Conservation (phyloP, 2,888 invertebrate genomes). For the Cheilosia vernalis region DNA sequence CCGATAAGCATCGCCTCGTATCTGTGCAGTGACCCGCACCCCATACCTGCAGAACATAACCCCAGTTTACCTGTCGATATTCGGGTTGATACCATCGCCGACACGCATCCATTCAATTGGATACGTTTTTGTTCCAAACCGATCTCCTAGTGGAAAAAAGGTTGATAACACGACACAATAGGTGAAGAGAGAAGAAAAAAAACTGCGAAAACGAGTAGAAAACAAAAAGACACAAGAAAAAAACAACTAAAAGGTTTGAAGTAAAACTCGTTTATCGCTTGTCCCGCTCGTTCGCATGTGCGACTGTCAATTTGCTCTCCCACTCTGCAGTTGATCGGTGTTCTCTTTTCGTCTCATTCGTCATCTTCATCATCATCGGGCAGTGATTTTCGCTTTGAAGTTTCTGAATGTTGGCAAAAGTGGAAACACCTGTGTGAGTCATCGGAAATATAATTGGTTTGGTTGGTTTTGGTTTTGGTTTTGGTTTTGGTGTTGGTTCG, state of each 20-base stretch:
- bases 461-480: conserved; percentile 23
- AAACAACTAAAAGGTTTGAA: conserved; percentile 70
- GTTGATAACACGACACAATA: conserved; percentile 54
- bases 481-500: conserved; percentile 16
- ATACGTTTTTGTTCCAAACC: conserved; percentile 44
- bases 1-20: conserved; percentile 39
- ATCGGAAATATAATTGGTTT: conserved; percentile 71
- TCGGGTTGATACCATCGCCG: background rate
- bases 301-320: conserved; percentile 32
- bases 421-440: conserved; percentile 75
- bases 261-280: conserved; percentile 63
- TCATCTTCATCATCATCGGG: conserved; percentile 46
- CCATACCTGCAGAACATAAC: conserved; percentile 2
- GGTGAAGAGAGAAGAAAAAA: conserved; percentile 20
- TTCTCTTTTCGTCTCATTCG: conserved; percentile 36
- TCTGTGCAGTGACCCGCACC: conserved; percentile 50
- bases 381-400: conserved; percentile 65
- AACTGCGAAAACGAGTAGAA: conserved; percentile 47
- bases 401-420: conserved; percentile 75
- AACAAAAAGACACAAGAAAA: conserved; percentile 28
- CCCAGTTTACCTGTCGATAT: conserved; percentile 41
- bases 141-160: conserved; percentile 36
- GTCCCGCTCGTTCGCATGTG: conserved; percentile 42
- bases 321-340: conserved; percentile 19
- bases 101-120: conserved; percentile 12